Percentiles rank a stretch among this genome's conserved stretches.
Evolutionary conservation across 1,140 invertebrate species (phyloP).

Genomic region (Trichogramma pretiosum): DNA sequence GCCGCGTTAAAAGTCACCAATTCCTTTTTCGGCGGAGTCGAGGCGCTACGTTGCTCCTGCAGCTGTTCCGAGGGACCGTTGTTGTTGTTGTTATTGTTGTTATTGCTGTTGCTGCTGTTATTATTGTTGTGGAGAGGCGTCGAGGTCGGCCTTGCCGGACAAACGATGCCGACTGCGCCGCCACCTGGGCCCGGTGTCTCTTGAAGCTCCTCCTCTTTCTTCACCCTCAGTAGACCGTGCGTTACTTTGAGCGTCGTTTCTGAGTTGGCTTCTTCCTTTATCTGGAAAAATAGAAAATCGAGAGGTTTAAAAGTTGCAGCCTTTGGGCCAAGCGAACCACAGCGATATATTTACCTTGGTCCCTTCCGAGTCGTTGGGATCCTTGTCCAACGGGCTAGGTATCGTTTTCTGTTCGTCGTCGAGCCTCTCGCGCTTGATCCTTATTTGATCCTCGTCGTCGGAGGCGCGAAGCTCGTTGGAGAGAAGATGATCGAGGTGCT

Average conservation of each 20-base stretch:
- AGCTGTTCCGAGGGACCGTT: constrained; percentile 23
- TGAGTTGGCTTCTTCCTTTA: constrained; percentile 31
- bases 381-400: constrained; percentile 10
- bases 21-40: constrained; percentile 21
- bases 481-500: not conserved
- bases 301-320: too few relatives aligned
- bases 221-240: constrained; percentile 40
- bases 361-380: constrained; percentile 27
- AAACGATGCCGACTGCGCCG: constrained; percentile 15
- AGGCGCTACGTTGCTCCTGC: constrained; percentile 22
- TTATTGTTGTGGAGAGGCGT: constrained; percentile 12
- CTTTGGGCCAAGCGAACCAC: too few relatives aligned
- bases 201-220: constrained; percentile 43
- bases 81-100: constrained; percentile 22
- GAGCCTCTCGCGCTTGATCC: constrained; percentile 10
- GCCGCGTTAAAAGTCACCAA: constrained; percentile 27
- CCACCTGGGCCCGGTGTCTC: constrained; percentile 30
- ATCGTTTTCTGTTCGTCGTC: not conserved
- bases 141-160: constrained; percentile 22
- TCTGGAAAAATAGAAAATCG: constrained; percentile 22
- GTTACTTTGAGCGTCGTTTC: constrained; percentile 39
- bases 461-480: not conserved
- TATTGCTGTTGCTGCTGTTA: constrained; percentile 18
- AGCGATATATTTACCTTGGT: too few relatives aligned
- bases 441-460: not conserved